Conservation (phyloP, 2,113 vertebrate genomes). For the Hippocampus zosterae region DNA sequence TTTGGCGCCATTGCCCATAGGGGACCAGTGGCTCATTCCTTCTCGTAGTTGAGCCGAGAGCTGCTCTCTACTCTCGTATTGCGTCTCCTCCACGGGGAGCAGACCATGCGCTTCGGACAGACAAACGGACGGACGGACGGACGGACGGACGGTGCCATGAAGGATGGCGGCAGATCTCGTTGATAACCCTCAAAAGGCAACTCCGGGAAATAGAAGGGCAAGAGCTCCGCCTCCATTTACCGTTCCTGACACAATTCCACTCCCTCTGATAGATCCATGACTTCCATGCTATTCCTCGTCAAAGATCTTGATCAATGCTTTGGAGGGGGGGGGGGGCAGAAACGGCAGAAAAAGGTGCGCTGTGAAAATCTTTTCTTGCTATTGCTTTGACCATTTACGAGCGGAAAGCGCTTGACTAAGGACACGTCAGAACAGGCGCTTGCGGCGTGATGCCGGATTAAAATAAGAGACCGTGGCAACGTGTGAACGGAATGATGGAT, state of each 20-base stretch:
- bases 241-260: conserved; percentile 5
- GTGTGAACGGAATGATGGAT: no score
- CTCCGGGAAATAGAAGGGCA: conserved; percentile 2
- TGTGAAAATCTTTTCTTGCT: conserved; percentile 28
- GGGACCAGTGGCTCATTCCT: conserved; percentile 59
- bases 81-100: conserved; percentile 40
- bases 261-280: neutral
- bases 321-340: conserved; percentile 12
- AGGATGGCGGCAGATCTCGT: conserved; percentile 42
- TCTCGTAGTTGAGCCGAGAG: conserved; percentile 36
- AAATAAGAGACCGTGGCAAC: no score
- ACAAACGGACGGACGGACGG: neutral
- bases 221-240: conserved; percentile 8
- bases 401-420: no score
- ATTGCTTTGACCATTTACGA: no score
- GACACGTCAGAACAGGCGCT: no score
- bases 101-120: conserved; percentile 40
- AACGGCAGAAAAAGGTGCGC: conserved; percentile 26
- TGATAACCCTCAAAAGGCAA: conserved; percentile 46
- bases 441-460: no score
- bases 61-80: conserved; percentile 40
- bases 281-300: neutral
- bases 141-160: conserved; percentile 28
- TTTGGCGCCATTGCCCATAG: conserved; percentile 52
- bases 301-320: neutral